A percentile compares a stretch with the other conserved stretches of the same genome.
These are phyloP conservation scores for Scomberomorus guttatus DNA, from an alignment of 2,797 vertebrate species.

Conservation along the genomic window DNA sequence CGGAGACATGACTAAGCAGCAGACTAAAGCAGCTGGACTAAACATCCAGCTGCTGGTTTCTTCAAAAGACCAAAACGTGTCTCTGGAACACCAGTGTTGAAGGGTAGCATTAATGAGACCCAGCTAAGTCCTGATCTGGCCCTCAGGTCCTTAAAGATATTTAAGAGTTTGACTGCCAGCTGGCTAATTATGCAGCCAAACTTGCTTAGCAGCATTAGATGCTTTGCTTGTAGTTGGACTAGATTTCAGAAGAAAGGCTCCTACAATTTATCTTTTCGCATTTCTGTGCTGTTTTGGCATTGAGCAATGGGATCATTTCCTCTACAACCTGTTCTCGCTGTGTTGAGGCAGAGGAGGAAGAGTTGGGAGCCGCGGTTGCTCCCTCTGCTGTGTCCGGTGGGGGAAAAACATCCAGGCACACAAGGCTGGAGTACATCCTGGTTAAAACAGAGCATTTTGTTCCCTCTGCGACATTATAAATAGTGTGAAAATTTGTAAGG, in stretches of 20 bases:
- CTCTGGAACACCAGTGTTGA: slow-evolving; percentile 5
- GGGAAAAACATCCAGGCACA: background rate
- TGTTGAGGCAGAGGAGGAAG: background rate
- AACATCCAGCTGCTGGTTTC: background rate
- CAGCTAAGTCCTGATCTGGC: slow-evolving; percentile 6
- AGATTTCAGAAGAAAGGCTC: slow-evolving; percentile 4
- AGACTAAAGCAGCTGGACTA: background rate
- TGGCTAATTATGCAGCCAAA: slow-evolving; percentile 17
- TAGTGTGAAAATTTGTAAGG: background rate
- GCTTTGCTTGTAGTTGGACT: background rate
- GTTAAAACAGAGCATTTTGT: background rate
- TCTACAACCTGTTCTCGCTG: slow-evolving; percentile 14
- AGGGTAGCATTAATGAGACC: slow-evolving; percentile 4
- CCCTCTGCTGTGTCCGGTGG: slow-evolving; percentile 1
- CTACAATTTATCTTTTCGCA: background rate
- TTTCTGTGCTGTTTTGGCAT: slow-evolving; percentile 8
- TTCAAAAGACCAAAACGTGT: slow-evolving; percentile 9
- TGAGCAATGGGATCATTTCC: slow-evolving; percentile 32
- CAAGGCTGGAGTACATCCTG: background rate
- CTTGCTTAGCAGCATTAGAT: slow-evolving; percentile 10
- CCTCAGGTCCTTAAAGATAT: slow-evolving; percentile 9
- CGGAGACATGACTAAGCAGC: background rate
- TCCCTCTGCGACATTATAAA: background rate
- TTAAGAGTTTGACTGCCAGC: slow-evolving; percentile 5
- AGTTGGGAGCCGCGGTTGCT: slow-evolving; percentile 13